Percentiles rank a stretch among this genome's conserved stretches.
Evolutionary conservation across 2,888 invertebrate species (phyloP).

Genomic region (Crocallis elinguaria): DNA sequence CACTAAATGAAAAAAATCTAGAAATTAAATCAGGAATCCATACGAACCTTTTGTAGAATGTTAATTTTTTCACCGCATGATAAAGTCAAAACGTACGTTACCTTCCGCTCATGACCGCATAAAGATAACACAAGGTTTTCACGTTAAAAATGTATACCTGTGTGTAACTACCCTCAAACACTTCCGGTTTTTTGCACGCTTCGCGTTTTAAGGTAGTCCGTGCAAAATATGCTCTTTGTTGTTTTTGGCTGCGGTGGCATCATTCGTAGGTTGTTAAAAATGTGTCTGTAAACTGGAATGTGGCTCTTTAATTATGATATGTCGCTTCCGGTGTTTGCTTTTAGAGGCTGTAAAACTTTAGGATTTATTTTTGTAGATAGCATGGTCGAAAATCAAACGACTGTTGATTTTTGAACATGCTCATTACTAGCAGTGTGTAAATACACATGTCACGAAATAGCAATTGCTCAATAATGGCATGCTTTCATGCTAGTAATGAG

Average conservation of each 20-base stretch:
- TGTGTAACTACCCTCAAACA: slow-evolving; percentile 23
- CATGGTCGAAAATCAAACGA: not conserved
- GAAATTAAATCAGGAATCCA: too few species aligned
- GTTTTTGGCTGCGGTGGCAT: slow-evolving; percentile 11
- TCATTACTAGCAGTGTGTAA: not conserved
- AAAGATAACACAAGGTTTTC: slow-evolving; percentile 24
- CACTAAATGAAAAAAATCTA: too few species aligned
- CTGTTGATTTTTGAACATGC: not conserved
- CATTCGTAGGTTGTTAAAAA: slow-evolving; percentile 12
- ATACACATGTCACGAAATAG: too few species aligned
- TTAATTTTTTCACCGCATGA: not conserved
- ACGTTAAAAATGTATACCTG: slow-evolving; percentile 28
- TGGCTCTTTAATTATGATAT: slow-evolving; percentile 13
- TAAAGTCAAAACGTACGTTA: slow-evolving; percentile 3
- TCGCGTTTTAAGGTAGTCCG: slow-evolving; percentile 27
- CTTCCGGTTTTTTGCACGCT: slow-evolving; percentile 26
- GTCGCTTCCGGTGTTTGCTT: slow-evolving; percentile 1
- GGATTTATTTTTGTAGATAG: not conserved
- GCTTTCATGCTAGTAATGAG: too few species aligned
- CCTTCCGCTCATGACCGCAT: slow-evolving; percentile 6
- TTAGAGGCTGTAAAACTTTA: slow-evolving; percentile 2
- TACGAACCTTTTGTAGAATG: not conserved
- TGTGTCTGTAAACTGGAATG: slow-evolving; percentile 12
- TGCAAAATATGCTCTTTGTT: slow-evolving; percentile 30
- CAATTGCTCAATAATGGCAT: too few species aligned